Conservation (phyloP, 2,113 vertebrate species). For the Dolichallabes microphthalmus region DNA sequence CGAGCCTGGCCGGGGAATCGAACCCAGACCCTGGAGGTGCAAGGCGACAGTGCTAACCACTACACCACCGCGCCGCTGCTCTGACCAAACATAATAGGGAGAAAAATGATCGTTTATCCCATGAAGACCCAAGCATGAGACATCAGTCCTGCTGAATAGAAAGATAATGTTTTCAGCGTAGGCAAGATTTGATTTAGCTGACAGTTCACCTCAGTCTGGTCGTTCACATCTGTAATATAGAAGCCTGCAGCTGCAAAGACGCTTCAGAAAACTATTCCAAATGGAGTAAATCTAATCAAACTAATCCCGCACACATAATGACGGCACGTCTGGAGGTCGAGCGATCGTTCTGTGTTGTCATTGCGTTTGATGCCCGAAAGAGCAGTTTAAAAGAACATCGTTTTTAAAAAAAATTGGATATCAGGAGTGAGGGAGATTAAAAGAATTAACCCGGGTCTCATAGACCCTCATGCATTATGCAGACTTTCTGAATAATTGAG, state of each 20-base stretch:
- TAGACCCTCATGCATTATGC: constrained; percentile 38
- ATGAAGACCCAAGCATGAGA: neutral
- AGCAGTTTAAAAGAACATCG: constrained; percentile 31
- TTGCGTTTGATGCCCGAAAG: constrained; percentile 19
- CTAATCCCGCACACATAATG: neutral
- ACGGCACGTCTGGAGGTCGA: neutral
- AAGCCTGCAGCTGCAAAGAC: neutral
- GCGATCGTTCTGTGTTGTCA: neutral
- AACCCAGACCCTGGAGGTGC: too few species aligned
- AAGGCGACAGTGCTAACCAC: too few species aligned
- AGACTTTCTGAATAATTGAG: constrained; percentile 50
- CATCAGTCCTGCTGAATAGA: neutral
- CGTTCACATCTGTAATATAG: neutral
- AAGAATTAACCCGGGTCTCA: constrained; percentile 34
- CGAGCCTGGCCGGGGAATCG: too few species aligned
- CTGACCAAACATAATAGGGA: neutral
- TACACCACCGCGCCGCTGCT: neutral
- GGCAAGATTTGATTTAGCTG: neutral
- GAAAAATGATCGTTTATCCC: neutral
- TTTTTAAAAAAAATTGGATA: constrained; percentile 26
- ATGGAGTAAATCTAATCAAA: neutral
- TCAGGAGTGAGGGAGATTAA: constrained; percentile 31
- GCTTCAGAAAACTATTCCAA: constrained; percentile 10
- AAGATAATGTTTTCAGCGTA: neutral
- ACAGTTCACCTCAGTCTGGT: neutral